Base-by-base conservation (phyloP, 2,797 vertebrate species). In the Oophaga sylvatica region DNA sequence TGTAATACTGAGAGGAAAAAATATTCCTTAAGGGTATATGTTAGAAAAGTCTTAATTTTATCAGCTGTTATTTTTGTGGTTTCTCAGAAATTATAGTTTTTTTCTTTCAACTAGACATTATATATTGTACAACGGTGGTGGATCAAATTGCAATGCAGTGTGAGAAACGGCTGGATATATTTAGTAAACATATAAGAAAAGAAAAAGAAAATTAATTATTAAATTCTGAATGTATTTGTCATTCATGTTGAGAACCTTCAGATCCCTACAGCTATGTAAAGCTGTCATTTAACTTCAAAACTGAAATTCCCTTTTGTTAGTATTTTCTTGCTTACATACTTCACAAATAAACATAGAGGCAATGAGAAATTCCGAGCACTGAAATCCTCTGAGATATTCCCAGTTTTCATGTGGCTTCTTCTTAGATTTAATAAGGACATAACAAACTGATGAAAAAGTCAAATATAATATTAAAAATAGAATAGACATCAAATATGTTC, bases 261-360 rank as follows among this genome's bases (percentile, higher is more conserved):
- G 6, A 56, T 45, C 63, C 16, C 63, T 68, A n/a, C 20, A 13
- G 81, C 19, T 35, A 35, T 70, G 26, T 81, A 19, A 81, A 81
- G 45, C 45, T 67, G 63, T 29, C 63, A 82, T 45, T 26, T 53
- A 59, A 20, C 48, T 71, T 73, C 13, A 45, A 8, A 71, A 56
- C n/a, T 22, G 26, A 83, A 26, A 10, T 56, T 67, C 17, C 6
- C 41, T 83, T 83, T 29, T 83, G 48, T 31, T 83, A 70, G 56
- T 67, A 67, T 57, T 81, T 65, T 67, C 35, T 62, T 81, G 60
- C 62, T 10, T 67, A 67, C 9, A 80, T 63, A 13, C 56, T 31
- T 80, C 29, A 29, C 53, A 35, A 60, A 29, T 48, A 65, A 63
- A 62, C 26, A 81, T 15, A 22, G 31, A 81, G 41, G 41, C 7